Base-by-base conservation (phyloP, 1,140 invertebrate genomes). In the Saccostrea glomerata region DNA sequence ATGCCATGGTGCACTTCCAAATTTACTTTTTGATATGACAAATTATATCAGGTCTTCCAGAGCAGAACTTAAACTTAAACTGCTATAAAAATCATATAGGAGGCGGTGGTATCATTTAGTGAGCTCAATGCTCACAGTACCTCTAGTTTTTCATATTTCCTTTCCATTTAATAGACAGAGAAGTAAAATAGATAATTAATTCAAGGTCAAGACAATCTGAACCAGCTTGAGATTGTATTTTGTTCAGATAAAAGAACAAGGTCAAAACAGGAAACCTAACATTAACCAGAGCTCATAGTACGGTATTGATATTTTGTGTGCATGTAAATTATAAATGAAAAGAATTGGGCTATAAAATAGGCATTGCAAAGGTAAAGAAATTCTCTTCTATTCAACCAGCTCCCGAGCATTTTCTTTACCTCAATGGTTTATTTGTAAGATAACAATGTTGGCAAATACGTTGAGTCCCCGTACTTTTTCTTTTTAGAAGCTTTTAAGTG, bases 311-410 rank as follows among this genome's bases (percentile, higher is more conserved):
- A 36, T 73, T 30, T 73, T 73, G 25, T 73, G 70, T 73, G 25
- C 25, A 73, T 73, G 11, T 73, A 12, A 73, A 73, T 73, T 73
- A 73, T 73, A 25, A 73, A 73, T 73, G 70, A 73, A 36, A 73
- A 30, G 23, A 73, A 73, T 30, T 6, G 70, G 13, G 30, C 70
- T 36, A 73, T 73, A 25, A 30, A 73, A 30, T 13, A 30, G 23
- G 30, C 23, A 30, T 15, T 73, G 70, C 5, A 63, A 25, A 73
- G 25, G 30, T 73, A 73, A 20, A n/a, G 17, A 25, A 23, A 73
- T 73, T 6, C 70, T 30, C 70, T 17, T 30, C 12, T 73, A 13
- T 40, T 11, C 25, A 30, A 12, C 25, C 15, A 11, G 25, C 2
- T 30, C 70, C 25, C 70, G 11, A 25, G 25, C 25, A 13, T 36